Percentiles rank a stretch among this genome's conserved stretches.
Evolutionary conservation across 2,888 invertebrate genomes (phyloP).

Genomic region (Oegoconia quadripuncta): DNA sequence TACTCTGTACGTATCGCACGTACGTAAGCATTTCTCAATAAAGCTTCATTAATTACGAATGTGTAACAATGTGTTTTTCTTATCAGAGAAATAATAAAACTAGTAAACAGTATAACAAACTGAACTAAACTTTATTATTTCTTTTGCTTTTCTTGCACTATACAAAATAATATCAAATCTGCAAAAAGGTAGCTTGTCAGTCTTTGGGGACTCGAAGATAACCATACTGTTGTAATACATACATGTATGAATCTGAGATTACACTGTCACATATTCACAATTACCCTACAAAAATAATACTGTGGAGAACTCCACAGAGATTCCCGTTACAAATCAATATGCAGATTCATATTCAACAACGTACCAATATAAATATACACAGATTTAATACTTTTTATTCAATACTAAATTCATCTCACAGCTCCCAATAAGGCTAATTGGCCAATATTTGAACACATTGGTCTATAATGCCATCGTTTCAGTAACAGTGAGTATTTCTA

Average conservation of each 20-base stretch:
- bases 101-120: too few species aligned
- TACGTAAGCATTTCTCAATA: not conserved
- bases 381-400: slow-evolving; percentile 27
- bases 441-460: slow-evolving; percentile 65
- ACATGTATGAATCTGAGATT: not conserved
- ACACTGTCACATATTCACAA: not conserved
- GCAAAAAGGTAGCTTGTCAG: too few species aligned
- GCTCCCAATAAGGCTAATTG: slow-evolving; percentile 71
- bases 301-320: not conserved
- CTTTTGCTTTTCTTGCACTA: too few species aligned
- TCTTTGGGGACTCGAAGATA: too few species aligned
- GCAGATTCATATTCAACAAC: slow-evolving; percentile 1
- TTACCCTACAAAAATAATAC: not conserved
- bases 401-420: slow-evolving; percentile 66
- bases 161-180: too few species aligned
- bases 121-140: too few species aligned
- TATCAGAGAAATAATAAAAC: too few species aligned
- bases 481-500: slow-evolving; percentile 11
- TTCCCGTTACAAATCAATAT: slow-evolving; percentile 1
- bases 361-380: not conserved
- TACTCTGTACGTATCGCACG: not conserved
- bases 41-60: not conserved
- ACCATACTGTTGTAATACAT: not conserved
- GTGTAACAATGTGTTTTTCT: too few species aligned
- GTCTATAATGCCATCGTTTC: slow-evolving; percentile 30